phyloP scores from a whole-genome alignment of 1,140 invertebrate species.

The Drosophila asahinai region DNA sequence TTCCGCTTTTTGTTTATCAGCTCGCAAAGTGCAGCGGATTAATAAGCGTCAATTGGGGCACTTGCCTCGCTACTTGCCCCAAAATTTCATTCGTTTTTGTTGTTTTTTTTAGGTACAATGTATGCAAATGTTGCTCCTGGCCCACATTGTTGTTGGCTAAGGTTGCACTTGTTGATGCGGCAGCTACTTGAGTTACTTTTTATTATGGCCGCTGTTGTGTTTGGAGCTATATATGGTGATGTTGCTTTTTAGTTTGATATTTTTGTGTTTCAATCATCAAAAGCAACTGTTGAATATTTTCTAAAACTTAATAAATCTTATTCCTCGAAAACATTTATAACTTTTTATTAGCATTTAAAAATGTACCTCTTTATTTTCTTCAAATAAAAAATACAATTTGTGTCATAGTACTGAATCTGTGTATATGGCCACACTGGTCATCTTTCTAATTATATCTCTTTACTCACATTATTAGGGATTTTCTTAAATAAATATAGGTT shows the following conservation, averaged over 20 bases:
- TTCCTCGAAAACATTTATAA: not conserved
- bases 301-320: not conserved
- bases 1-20: constrained; percentile 37
- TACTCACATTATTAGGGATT: not conserved
- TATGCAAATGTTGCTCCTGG: constrained; percentile 28
- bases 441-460: not conserved
- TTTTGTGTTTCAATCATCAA: not conserved
- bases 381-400: too few relatives aligned
- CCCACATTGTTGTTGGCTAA: constrained; percentile 20
- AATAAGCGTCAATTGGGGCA: constrained; percentile 40
- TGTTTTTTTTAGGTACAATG: not conserved
- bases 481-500: not conserved
- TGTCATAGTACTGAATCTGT: too few relatives aligned
- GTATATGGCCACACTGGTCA: too few relatives aligned
- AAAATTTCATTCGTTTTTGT: constrained; percentile 2
- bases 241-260: not conserved
- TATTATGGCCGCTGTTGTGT: not conserved
- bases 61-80: constrained; percentile 41
- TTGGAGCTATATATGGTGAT: not conserved
- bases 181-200: not conserved
- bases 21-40: constrained; percentile 52
- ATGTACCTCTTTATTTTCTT: too few relatives aligned
- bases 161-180: constrained; percentile 9
- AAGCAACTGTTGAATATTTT: not conserved
- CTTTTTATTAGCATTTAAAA: too few relatives aligned